Conservation (phyloP, 2,113 vertebrate species). For the Trogon surrucura region DNA sequence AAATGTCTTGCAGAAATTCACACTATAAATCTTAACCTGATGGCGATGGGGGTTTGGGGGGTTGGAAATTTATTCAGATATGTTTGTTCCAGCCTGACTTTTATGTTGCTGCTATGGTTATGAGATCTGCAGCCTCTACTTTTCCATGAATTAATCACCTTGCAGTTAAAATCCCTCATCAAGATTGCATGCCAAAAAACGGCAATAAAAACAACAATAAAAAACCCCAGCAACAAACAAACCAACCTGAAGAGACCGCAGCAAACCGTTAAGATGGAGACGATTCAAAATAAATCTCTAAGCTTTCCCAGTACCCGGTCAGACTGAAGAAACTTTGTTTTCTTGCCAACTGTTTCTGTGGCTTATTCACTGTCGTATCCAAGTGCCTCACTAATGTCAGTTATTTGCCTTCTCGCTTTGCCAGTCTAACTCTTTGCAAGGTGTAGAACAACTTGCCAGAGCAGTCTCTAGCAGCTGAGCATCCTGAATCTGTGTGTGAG, state of each 20-base stretch:
- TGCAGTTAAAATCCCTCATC: constrained; percentile 25
- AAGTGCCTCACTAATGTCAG: neutral
- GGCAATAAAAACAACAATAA: neutral
- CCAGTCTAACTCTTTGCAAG: neutral
- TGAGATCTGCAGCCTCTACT: neutral
- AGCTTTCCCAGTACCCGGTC: neutral
- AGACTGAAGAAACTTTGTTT: neutral
- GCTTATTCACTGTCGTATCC: neutral
- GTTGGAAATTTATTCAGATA: neutral
- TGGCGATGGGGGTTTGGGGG: rapidly evolving
- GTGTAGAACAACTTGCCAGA: neutral
- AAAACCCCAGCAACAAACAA: neutral
- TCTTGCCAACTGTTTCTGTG: neutral
- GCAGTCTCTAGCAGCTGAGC: neutral
- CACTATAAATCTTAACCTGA: neutral
- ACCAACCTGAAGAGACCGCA: neutral
- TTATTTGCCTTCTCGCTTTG: neutral
- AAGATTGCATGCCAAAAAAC: neutral
- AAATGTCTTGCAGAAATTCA: neutral
- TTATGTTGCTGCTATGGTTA: neutral
- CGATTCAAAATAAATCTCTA: neutral
- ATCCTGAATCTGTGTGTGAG: neutral
- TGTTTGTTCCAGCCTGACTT: neutral
- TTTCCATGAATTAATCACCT: neutral
- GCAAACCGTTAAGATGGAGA: neutral